These are phyloP conservation scores for Temnothorax ravouxi DNA, from an alignment of 2,888 invertebrate species.

Conservation along the genomic window DNA sequence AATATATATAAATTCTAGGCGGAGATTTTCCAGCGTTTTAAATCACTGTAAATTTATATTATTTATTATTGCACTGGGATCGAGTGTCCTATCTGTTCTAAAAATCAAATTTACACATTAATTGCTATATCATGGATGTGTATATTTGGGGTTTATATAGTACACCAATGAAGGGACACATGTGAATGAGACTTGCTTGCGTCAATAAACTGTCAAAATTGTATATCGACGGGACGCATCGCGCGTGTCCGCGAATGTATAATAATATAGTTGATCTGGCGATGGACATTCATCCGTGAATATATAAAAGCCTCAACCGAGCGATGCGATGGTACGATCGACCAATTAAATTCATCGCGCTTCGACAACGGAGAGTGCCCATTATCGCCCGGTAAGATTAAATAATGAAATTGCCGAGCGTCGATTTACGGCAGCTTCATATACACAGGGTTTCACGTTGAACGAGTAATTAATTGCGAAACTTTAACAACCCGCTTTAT, in stretches of 20 bases:
- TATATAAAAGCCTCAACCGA: conserved; percentile 42
- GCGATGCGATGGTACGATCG: conserved; percentile 46
- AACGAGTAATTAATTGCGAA: conserved; percentile 52
- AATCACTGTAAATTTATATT: neutral
- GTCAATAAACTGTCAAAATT: conserved; percentile 52
- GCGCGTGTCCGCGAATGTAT: conserved; percentile 15
- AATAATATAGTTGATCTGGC: conserved; percentile 44
- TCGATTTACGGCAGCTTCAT: conserved; percentile 42
- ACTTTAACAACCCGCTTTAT: conserved; percentile 22
- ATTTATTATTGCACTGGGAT: neutral
- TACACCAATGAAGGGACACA: neutral
- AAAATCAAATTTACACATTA: conserved; percentile 21
- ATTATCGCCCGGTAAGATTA: conserved; percentile 66
- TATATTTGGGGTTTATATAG: neutral
- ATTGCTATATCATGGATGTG: neutral
- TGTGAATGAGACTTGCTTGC: conserved; percentile 30
- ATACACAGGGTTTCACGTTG: conserved; percentile 37
- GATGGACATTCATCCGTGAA: conserved; percentile 39
- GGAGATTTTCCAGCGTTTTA: neutral
- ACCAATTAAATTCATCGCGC: conserved; percentile 57
- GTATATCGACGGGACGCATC: conserved; percentile 11
- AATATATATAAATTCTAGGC: neutral
- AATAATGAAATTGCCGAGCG: conserved; percentile 49
- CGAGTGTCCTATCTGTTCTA: neutral
- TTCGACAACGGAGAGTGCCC: conserved; percentile 47